A percentile compares a stretch with the other conserved stretches of the same genome.
Conservation (phyloP, 2,797 vertebrate genomes). For the Lophius americanus region DNA sequence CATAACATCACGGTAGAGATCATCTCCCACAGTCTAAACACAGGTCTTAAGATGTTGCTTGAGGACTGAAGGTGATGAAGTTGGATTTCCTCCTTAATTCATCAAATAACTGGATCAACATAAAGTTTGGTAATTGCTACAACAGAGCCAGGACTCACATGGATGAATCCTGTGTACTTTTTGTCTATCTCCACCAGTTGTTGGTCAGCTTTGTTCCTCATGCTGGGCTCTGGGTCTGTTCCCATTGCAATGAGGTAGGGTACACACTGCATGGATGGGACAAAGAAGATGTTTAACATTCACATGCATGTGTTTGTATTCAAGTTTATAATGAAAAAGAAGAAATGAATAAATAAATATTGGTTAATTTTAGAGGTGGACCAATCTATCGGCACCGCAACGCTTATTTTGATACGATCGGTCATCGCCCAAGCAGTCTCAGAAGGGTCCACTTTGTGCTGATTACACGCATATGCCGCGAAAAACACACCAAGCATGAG, state of each 20-base stretch:
- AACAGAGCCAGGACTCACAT: conserved; percentile 79
- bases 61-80: not conserved
- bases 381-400: too few relatives aligned
- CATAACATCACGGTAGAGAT: too few relatives aligned
- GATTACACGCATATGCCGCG: too few relatives aligned
- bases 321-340: not conserved
- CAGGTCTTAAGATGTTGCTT: not conserved
- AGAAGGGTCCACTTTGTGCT: too few relatives aligned
- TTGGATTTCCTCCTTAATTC: not conserved
- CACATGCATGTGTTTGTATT: not conserved
- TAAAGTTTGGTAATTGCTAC: not conserved
- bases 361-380: too few relatives aligned
- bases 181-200: conserved; percentile 98
- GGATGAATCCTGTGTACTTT: conserved; percentile 99
- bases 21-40: not conserved
- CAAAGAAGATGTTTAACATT: conserved; percentile 5
- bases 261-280: conserved; percentile 86
- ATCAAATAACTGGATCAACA: not conserved
- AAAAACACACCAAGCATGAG: too few relatives aligned
- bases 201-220: conserved; percentile 97
- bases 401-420: too few relatives aligned
- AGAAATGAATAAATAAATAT: not conserved
- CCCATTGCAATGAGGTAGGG: conserved; percentile 99
- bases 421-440: too few relatives aligned
- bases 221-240: conserved; percentile 96